phyloP scores from a whole-genome alignment of 2,113 vertebrate species.

The Tylochromis polylepis region DNA sequence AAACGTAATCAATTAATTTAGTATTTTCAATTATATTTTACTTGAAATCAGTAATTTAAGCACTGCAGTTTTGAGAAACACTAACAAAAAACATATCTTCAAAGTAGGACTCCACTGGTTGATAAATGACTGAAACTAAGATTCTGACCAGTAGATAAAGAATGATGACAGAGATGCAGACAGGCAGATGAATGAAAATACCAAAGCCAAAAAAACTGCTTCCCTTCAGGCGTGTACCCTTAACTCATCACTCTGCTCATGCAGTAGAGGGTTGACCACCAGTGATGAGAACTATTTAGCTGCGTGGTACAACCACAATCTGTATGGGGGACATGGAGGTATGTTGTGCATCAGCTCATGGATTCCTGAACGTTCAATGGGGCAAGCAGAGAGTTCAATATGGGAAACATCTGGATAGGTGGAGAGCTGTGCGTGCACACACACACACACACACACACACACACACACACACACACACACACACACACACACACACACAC shows the following conservation, averaged over 20 bases:
- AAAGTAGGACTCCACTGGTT: not conserved
- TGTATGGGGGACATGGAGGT: constrained; percentile 16
- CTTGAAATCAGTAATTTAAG: not conserved
- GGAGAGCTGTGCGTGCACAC: not conserved
- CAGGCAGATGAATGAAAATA: not conserved
- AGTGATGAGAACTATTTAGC: constrained; percentile 21
- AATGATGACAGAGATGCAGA: not conserved
- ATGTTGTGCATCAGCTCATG: constrained; percentile 61
- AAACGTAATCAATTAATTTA: not conserved
- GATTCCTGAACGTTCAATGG: constrained; percentile 55
- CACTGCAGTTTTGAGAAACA: not conserved
- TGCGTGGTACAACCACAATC: constrained; percentile 9
- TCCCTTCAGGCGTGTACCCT: not conserved
- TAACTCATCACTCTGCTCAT: not conserved
- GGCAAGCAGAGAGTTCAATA: constrained; percentile 47
- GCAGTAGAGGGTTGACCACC: not conserved
- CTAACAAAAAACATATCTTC: not conserved
- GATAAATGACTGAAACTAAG: not conserved
- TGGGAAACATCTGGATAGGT: constrained; percentile 71
- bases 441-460: not conserved
- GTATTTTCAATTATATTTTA: not conserved
- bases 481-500: not conserved
- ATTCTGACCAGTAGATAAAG: not conserved
- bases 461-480: not conserved
- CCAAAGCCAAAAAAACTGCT: not conserved